Conservation (phyloP, 2,797 vertebrate genomes). For the Siniperca scherzeri region DNA sequence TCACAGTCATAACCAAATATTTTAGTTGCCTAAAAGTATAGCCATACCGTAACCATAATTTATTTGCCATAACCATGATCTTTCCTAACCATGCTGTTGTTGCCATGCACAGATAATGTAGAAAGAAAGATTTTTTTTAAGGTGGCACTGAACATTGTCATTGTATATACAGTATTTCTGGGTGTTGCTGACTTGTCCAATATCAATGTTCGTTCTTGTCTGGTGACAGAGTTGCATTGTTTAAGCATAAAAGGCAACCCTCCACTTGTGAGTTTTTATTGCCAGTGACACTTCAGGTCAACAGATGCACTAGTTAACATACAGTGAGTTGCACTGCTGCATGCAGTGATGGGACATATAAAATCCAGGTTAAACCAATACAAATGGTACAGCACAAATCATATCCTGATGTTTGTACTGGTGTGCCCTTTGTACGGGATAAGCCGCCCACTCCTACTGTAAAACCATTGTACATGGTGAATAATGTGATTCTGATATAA, state of each 20-base stretch:
- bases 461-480: constrained; percentile 30
- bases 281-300: constrained; percentile 19
- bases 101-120: not conserved
- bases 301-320: constrained; percentile 4
- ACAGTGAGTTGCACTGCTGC: not conserved
- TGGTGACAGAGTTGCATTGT: not conserved
- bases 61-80: not conserved
- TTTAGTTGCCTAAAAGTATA: not conserved
- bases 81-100: not conserved
- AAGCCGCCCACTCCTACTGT: constrained; percentile 38
- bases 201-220: not conserved
- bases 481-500: constrained; percentile 42
- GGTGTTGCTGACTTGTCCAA: not conserved
- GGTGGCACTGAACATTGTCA: not conserved
- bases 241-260: not conserved
- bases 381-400: constrained; percentile 2
- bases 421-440: constrained; percentile 40
- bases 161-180: not conserved
- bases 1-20: not conserved
- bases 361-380: constrained; percentile 24
- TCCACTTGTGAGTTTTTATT: not conserved
- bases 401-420: constrained; percentile 23
- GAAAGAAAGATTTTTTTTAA: not conserved
- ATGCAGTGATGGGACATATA: not conserved
- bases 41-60: not conserved